Evolutionary conservation across 1,140 invertebrate species (phyloP), one percentile per base, ranked within the genome.

Genomic region (Wiebesia pumilae): DNA sequence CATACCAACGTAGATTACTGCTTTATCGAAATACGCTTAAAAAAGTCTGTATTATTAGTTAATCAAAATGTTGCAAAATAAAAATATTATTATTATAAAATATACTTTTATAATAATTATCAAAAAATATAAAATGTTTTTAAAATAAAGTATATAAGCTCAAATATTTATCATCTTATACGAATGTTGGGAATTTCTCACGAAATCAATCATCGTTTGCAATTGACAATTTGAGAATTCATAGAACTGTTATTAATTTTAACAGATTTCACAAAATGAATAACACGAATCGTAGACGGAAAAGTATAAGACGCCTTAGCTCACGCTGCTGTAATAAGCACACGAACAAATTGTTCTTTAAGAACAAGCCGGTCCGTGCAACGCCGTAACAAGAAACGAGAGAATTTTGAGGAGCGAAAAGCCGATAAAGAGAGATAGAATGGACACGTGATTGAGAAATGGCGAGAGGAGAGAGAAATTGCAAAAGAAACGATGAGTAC

Each of bases 401-500:
- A 62, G 85, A 78, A 81, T 81, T 82, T 81, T 43, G 54, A 75
- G 73, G 77, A 30, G 62, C 43, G 27, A 33, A n/a, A 47, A 35
- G 47, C 51, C 21, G 38, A 54, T 38, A 86, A 58, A 81, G 40
- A 19, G 51, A 58, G n/a, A 86, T 38, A 81, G 47, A 58, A 75
- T 43, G 19, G n/a, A 21, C 35, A 51, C 38, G 24, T 77, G 79
- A 75, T 81, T 86, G 84, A 82, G 84, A 86, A 81, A 86, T 86
- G 84, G n/a, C n/a, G 77, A 78, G 33, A 58, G 51, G 77, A 75
- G 73, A 27, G 14, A 33, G 43, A 51, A 27, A 77, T 6, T 0
- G 75, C 0, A 6, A 51, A 51, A 33, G 43, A 16, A 33, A 16
- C 35, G 38, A 27, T 4, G 21, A 0, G 16, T 16, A n/a, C 6